Base-by-base conservation (phyloP, 1,140 invertebrate species). In the Drosophila persimilis region DNA sequence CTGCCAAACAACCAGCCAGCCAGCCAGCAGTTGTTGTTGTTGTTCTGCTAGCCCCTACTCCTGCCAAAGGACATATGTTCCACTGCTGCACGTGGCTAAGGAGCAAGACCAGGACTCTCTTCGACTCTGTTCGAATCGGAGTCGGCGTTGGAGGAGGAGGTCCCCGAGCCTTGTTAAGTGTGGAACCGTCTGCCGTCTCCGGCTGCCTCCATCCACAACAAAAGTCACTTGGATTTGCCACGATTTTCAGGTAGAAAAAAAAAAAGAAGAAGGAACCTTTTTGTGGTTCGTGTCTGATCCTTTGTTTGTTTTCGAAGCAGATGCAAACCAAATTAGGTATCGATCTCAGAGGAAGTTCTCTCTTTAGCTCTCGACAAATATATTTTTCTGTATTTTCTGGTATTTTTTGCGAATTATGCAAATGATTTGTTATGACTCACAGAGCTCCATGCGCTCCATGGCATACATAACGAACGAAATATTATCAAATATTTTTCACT, bases 221-320 rank as follows among this genome's bases (percentile, higher is more conserved):
- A 63, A 41, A 51, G 59, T 65, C 39, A 72, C 55, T 71, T 71
- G 48, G 67, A 71, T 71, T 71, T 71, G 66, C 55, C 66, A 71
- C 67, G 67, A 72, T 71, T 71, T 73, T 15, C 70, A 73, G 69
- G 70, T 73, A 73, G 58, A 35, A 39, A 53, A 53, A 17, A 39
- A 26, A 17, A 39, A 26, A 53, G 51, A 15, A 63, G 22, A 9
- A 39, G 17, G 13, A 61, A 47, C 17, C 48, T 17, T 53, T 73
- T 11, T 39, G 11, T 73, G 53, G 71, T 73, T 73, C 71, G 71
- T 73, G 69, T 73, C 26, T 24, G 45, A 56, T 41, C 41, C 26
- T 50, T 44, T 50, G 63, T 55, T 59, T 51, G 62, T 6, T 24
- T 26, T n/a, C 11, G 26, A 31, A 54, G 60, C 71, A 74, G 70